These are phyloP conservation scores for Odontamblyopus rebecca DNA, from an alignment of 2,797 vertebrate species.

Conservation along the genomic window DNA sequence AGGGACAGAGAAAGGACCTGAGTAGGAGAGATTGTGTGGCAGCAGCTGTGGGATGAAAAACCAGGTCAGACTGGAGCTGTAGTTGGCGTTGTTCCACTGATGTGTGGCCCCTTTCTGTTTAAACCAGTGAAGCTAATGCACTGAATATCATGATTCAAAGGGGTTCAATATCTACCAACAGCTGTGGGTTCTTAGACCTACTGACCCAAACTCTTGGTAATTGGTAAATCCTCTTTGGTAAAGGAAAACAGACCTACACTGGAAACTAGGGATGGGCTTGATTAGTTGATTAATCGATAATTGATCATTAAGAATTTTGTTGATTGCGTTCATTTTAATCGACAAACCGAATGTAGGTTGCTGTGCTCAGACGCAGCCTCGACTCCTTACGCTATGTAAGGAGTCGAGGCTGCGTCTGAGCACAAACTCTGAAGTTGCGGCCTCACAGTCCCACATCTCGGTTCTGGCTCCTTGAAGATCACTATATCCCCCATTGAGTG, in stretches of 20 bases:
- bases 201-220: slow-evolving; percentile 32
- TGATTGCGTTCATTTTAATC: too few species aligned
- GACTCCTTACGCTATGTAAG: too few species aligned
- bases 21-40: slow-evolving; percentile 55
- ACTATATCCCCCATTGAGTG: too few species aligned
- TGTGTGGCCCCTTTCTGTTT: slow-evolving; percentile 21
- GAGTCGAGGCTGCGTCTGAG: too few species aligned
- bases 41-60: slow-evolving; percentile 67
- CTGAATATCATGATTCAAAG: slow-evolving; percentile 41
- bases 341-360: too few species aligned
- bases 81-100: slow-evolving; percentile 44
- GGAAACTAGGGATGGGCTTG: background rate
- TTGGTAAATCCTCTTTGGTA: slow-evolving; percentile 20
- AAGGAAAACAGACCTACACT: slow-evolving; percentile 3
- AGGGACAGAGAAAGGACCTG: slow-evolving; percentile 15
- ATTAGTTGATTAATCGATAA: too few species aligned
- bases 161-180: slow-evolving; percentile 27
- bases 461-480: too few species aligned
- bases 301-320: too few species aligned
- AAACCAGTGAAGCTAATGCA: slow-evolving; percentile 32
- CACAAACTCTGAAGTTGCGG: too few species aligned
- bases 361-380: too few species aligned
- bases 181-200: slow-evolving; percentile 20
- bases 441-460: too few species aligned
- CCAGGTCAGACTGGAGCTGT: slow-evolving; percentile 63